phyloP scores from a whole-genome alignment of 2,888 invertebrate species.

The Drosophila limbata region DNA sequence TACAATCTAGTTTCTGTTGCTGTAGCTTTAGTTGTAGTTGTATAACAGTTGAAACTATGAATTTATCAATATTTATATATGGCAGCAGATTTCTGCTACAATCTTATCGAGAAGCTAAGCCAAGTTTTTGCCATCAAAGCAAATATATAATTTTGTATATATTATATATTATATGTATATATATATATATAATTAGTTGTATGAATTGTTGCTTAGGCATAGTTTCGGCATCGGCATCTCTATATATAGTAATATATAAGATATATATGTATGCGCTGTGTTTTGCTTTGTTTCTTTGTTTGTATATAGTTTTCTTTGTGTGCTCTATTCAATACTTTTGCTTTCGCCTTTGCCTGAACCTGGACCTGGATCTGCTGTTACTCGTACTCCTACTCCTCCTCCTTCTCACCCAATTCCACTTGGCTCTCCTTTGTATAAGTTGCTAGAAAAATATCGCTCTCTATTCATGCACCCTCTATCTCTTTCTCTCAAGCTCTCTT shows the following conservation, averaged over 20 bases:
- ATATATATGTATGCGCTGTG: slow-evolving; percentile 34
- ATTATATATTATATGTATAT: slow-evolving; percentile 36
- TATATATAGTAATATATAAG: slow-evolving; percentile 27
- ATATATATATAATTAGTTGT: slow-evolving; percentile 42
- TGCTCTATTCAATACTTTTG: slow-evolving; percentile 51
- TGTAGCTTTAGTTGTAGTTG: slow-evolving; percentile 30
- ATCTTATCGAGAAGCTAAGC: slow-evolving; percentile 77
- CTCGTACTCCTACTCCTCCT: neutral
- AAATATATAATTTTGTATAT: slow-evolving; percentile 36
- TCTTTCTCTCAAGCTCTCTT: neutral
- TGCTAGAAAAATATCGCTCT: slow-evolving; percentile 64
- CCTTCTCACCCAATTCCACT: neutral
- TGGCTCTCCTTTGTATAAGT: slow-evolving; percentile 60
- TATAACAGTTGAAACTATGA: slow-evolving; percentile 66
- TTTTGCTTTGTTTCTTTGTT: slow-evolving; percentile 21
- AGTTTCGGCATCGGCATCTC: slow-evolving; percentile 52
- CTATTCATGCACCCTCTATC: slow-evolving; percentile 5
- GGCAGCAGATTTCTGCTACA: slow-evolving; percentile 51
- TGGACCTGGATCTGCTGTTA: slow-evolving; percentile 12
- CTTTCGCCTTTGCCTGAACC: slow-evolving; percentile 27
- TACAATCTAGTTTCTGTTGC: slow-evolving; percentile 38
- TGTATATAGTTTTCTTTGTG: slow-evolving; percentile 59
- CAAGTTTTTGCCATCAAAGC: slow-evolving; percentile 57
- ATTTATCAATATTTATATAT: slow-evolving; percentile 54
- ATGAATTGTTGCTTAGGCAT: slow-evolving; percentile 64